phyloP scores from a whole-genome alignment of 1,140 invertebrate species.

The Papilio glaucus region DNA sequence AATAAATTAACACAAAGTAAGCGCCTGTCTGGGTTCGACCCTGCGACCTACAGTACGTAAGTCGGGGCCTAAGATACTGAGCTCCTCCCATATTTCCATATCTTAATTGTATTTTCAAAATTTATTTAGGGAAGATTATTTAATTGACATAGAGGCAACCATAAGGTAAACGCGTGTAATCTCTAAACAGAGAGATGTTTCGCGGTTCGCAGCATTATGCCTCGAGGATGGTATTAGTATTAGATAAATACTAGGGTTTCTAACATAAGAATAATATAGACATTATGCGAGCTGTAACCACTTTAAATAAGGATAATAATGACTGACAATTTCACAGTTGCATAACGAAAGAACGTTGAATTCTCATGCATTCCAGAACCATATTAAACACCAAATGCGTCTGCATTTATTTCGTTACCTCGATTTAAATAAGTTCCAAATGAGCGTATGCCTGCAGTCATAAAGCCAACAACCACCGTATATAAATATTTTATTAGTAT shows the following conservation, averaged over 20 bases:
- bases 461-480: neutral
- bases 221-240: conserved; percentile 22
- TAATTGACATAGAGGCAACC: neutral
- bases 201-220: conserved; percentile 27
- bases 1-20: no score
- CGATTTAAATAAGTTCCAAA: no score
- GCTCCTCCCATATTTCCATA: no score
- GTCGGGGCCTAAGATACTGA: no score
- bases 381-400: neutral
- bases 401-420: no score
- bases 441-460: no score
- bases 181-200: conserved; percentile 3
- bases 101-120: no score
- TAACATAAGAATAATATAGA: conserved; percentile 28
- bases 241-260: conserved; percentile 29
- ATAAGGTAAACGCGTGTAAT: neutral
- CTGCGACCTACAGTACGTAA: no score
- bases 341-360: conserved; percentile 9
- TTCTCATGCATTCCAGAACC: neutral
- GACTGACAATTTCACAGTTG: conserved; percentile 20
- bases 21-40: no score
- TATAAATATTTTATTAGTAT: neutral
- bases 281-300: conserved; percentile 17
- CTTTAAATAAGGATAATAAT: conserved; percentile 34
- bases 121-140: neutral